Base-by-base conservation (phyloP, 1,140 invertebrate species). In the Magallana gigas region DNA sequence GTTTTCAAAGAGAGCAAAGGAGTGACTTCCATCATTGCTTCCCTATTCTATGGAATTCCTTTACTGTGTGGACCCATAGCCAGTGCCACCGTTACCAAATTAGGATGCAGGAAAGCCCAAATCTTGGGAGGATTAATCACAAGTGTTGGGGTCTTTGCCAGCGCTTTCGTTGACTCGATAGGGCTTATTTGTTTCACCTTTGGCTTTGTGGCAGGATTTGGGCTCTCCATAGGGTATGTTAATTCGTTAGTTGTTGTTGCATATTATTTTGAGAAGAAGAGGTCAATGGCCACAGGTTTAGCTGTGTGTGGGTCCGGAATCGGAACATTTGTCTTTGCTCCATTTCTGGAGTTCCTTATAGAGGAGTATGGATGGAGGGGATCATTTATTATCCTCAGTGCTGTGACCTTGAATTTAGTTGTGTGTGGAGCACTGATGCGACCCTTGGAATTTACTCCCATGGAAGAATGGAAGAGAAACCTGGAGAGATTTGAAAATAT, bases 231-330 rank as follows among this genome's bases (percentile, higher is more conserved):
- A 36, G 98, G 97, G 92, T 98, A 97, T 93, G 97, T 98, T 1
- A 97, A 98, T 1, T 92, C 92, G 1, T 88, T 94, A 1, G 91
- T 95, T n/a, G 92, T 93, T 8, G 97, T 98, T 2, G 97, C 98
- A 9, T 98, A 98, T 95, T 99, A 98, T 95, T 99, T 99, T 95
- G 97, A 98, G 94, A 97, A 97, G 95, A 97, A 97, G 96, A 95
- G 98, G 87, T 97, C 98, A 1, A 94, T 99, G 68, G 98, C 98
- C 0, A 98, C 98, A 1, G 98, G 98, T 14, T 96, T 99, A 71
- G 97, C 98, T n/a, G 94, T 95, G 7, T 94, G 94, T 91, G 94
- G 94, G 5, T 93, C 93, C 62, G 94, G 94, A 57, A 92, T 95
- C 14, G 94, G 94, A 29, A 94, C 94, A 9, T 94, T 94, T 89